Evolutionary conservation across 2,113 vertebrate genomes (phyloP).

Genomic region (Archocentrus centrarchus): DNA sequence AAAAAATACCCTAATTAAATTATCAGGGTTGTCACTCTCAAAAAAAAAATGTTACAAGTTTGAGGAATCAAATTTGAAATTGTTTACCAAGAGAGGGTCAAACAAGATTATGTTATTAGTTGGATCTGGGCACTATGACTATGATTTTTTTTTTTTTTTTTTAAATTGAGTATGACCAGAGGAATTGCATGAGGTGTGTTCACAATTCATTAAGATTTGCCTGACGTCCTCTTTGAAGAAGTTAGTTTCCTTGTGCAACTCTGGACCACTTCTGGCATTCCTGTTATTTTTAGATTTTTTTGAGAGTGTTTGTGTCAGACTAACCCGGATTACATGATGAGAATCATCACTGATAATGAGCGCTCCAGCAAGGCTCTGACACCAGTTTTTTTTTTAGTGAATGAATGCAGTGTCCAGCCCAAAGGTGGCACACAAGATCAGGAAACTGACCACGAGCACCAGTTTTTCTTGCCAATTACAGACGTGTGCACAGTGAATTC

Average conservation of each 20-base stretch:
- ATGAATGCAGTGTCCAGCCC: background rate
- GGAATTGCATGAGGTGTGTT: fast-evolving
- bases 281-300: background rate
- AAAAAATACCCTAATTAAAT: background rate
- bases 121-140: too few relatives aligned
- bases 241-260: background rate
- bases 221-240: fast-evolving
- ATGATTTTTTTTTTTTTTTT: background rate
- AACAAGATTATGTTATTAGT: background rate
- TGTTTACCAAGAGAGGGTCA: background rate
- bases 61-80: background rate
- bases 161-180: background rate
- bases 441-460: background rate
- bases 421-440: background rate
- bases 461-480: background rate
- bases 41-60: background rate
- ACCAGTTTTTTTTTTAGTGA: background rate
- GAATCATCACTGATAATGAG: background rate
- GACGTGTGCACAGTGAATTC: background rate
- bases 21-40: background rate
- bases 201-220: fast-evolving
- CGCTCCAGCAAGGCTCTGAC: background rate
- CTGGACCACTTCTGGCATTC: fast-evolving
- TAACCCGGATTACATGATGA: background rate
- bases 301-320: background rate